These are phyloP conservation scores for Danionella dracula DNA, from an alignment of 2,797 vertebrate genomes.

Conservation along the genomic window DNA sequence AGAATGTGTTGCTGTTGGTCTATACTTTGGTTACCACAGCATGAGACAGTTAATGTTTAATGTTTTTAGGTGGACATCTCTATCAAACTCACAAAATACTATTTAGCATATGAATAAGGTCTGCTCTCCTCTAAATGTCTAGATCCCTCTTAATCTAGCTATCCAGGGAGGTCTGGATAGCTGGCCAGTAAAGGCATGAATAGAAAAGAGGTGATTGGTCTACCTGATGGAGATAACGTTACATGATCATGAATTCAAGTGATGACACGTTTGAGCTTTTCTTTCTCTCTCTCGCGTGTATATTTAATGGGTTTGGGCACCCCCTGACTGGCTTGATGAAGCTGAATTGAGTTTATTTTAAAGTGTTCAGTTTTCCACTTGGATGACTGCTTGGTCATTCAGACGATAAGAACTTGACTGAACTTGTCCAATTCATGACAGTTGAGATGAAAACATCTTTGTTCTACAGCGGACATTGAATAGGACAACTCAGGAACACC, in stretches of 20 bases:
- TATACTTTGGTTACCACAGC: slow-evolving; percentile 50
- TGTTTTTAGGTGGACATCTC: slow-evolving; percentile 52
- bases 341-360: slow-evolving; percentile 20
- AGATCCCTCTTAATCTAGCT: slow-evolving; percentile 8
- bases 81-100: slow-evolving; percentile 36
- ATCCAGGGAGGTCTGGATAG: slow-evolving; percentile 53
- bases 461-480: not conserved
- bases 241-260: slow-evolving; percentile 62
- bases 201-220: slow-evolving; percentile 50
- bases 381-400: not conserved
- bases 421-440: not conserved
- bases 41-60: slow-evolving; percentile 65
- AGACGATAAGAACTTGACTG: not conserved
- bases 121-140: not conserved
- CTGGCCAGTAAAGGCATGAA: slow-evolving; percentile 33
- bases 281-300: slow-evolving; percentile 36
- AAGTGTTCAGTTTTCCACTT: slow-evolving; percentile 2
- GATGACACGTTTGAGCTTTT: slow-evolving; percentile 65
- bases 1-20: slow-evolving; percentile 35
- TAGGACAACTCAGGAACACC: not conserved
- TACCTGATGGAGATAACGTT: slow-evolving; percentile 58
- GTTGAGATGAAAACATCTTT: not conserved
- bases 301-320: slow-evolving; percentile 46
- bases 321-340: no score
- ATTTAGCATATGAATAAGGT: not conserved